Evolutionary conservation across 1,140 invertebrate species (phyloP), one percentile per base, ranked within the genome.

Genomic region (Mya arenaria): DNA sequence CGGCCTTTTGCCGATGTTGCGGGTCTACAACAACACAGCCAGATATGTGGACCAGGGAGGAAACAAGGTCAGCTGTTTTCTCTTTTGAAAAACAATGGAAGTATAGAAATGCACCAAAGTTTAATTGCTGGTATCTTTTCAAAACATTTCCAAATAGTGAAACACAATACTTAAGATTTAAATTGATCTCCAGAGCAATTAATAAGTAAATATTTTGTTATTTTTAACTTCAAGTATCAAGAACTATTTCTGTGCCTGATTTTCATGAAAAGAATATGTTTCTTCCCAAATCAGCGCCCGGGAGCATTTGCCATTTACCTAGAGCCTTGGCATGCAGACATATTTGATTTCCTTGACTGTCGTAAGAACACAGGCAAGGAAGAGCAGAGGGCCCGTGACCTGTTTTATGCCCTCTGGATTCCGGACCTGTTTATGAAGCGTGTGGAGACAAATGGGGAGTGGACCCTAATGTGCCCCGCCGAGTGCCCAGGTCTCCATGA

Each of bases 321-420:
- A 28, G 99, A 99, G 92, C 99, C 99, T 2, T 99, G 99, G 99
- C 99, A 99, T 94, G 96, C 98, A 0, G 98, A 99, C 93, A 95
- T 99, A 65, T 98, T 99, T 92, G 97, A 98, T 77, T 99, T 99
- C 93, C 92, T 99, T 56, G 97, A 99, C 90, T 93, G 99, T 39
- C 97, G 96, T 85, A 99, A 98, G 89, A 99, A 99, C 92, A 98
- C 88, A 0, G 91, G 91, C 0, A 91, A 91, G 44, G 91, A 92
- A 41, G 90, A 92, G 69, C 84, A 86, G 39, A 36, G 91, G 32
- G 98, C 98, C 0, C 94, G 98, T 81, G 99, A 99, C 93, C 93
- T 99, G n/a, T 99, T 99, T 92, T 99, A 98, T 92, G 99, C 96
- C 19, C 90, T 99, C 13, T 99, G 99, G 99, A 97, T 99, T 86